Percentiles rank a stretch among this genome's conserved stretches.
phyloP scores from a whole-genome alignment of 1,140 invertebrate genomes.

The Trachymyrmex septentrionalis region DNA sequence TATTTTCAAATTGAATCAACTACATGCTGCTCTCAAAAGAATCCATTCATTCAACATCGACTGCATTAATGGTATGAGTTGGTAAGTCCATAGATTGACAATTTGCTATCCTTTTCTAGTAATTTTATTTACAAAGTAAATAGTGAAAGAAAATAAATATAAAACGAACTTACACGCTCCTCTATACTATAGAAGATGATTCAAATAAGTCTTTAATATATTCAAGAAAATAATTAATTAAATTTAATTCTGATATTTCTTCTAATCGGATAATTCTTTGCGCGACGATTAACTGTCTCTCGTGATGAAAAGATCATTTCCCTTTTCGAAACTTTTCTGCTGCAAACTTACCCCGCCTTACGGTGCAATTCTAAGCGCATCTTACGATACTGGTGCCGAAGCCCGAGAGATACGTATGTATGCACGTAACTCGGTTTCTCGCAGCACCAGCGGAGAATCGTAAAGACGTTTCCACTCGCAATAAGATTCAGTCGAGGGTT shows the following conservation, averaged over 20 bases:
- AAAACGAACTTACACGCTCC: not conserved
- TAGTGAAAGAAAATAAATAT: not conserved
- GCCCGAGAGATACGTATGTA: conserved; percentile 11
- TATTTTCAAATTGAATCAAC: not conserved
- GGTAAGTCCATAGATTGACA: not conserved
- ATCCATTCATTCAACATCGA: not conserved
- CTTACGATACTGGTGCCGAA: not conserved
- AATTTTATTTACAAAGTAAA: not conserved
- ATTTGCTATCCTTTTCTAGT: not conserved
- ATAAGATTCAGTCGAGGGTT: conserved; percentile 68
- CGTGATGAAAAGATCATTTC: conserved; percentile 7
- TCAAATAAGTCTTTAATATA: not conserved
- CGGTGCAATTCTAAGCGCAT: conserved; percentile 32
- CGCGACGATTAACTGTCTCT: conserved; percentile 7
- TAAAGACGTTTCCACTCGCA: conserved; percentile 76
- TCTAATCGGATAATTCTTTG: not conserved
- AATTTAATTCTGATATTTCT: conserved; percentile 42
- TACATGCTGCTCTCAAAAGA: not conserved
- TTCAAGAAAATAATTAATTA: conserved; percentile 19
- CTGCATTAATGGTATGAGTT: not conserved
- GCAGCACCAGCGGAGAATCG: conserved; percentile 60
- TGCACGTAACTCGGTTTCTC: conserved; percentile 49
- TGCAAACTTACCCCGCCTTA: conserved; percentile 6
- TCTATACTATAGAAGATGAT: no score
- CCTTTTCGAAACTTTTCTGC: not conserved